phyloP scores from a whole-genome alignment of 2,113 vertebrate species.

The Ochotona princeps region DNA sequence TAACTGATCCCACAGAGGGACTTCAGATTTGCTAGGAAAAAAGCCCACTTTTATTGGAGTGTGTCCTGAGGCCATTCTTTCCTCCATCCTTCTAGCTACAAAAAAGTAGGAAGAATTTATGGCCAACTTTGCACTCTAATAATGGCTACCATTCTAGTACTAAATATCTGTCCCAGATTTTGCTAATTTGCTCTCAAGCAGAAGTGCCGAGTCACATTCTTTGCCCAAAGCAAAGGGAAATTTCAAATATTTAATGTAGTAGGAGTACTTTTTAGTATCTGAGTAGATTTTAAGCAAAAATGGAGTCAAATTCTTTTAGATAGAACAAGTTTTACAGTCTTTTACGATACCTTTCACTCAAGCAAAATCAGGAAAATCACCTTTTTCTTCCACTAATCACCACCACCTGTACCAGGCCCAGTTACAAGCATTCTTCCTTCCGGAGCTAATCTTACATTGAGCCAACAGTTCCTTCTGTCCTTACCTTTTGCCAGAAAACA shows the following conservation, averaged over 20 bases:
- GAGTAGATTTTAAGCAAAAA: slow-evolving; percentile 1
- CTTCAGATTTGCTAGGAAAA: slow-evolving; percentile 3
- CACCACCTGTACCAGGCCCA: background rate
- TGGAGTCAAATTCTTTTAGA: slow-evolving; percentile 21
- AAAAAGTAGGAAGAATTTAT: slow-evolving; percentile 5
- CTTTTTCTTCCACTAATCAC: slow-evolving; percentile 21
- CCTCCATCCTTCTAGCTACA: background rate
- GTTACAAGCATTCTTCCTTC: background rate
- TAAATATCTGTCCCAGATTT: background rate
- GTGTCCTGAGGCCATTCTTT: background rate
- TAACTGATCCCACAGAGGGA: background rate
- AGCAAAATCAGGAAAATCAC: slow-evolving; percentile 35
- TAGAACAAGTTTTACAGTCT: slow-evolving; percentile 42
- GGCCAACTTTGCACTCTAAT: background rate
- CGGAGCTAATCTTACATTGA: slow-evolving; percentile 37
- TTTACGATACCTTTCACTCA: background rate
- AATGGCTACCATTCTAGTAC: background rate
- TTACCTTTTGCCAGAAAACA: slow-evolving; percentile 60
- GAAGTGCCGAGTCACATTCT: background rate
- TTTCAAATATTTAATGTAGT: slow-evolving; percentile 41
- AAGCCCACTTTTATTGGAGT: slow-evolving; percentile 1
- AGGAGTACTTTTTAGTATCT: background rate
- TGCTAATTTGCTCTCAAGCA: background rate
- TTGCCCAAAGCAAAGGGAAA: slow-evolving; percentile 16
- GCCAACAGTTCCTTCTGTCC: background rate